Evolutionary conservation across 2,113 vertebrate genomes (phyloP).

Genomic region (Rhegmatorhina hoffmannsi): DNA sequence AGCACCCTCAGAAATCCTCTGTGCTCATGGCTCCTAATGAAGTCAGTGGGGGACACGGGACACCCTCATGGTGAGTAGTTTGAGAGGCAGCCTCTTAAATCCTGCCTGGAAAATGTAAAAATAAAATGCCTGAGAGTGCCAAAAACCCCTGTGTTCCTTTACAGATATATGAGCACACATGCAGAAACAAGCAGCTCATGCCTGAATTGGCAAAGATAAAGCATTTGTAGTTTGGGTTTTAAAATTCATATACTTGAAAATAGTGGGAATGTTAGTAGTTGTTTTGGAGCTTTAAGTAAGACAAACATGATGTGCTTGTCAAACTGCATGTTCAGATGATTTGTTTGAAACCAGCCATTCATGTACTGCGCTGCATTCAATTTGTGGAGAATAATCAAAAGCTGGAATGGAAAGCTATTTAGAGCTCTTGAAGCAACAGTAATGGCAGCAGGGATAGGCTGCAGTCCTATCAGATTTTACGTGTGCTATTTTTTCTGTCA

Average conservation of each 20-base stretch:
- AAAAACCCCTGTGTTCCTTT: neutral
- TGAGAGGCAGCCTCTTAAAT: conserved; percentile 12
- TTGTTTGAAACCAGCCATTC: conserved; percentile 23
- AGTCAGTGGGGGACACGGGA: neutral
- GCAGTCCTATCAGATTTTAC: conserved; percentile 33
- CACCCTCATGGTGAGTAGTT: neutral
- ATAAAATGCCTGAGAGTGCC: neutral
- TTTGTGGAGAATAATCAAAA: conserved; percentile 31
- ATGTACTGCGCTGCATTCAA: neutral
- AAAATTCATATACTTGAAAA: conserved; percentile 15
- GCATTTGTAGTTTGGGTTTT: neutral
- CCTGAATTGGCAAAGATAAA: conserved; percentile 25
- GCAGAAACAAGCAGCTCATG: conserved; percentile 7
- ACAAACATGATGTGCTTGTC: neutral
- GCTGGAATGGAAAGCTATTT: conserved; percentile 19
- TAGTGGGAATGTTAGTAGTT: neutral
- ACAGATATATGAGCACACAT: neutral
- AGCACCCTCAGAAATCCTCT: conserved; percentile 30
- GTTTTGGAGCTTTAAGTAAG: conserved; percentile 9
- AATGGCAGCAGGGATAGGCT: conserved; percentile 6
- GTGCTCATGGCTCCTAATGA: neutral
- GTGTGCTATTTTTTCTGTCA: conserved; percentile 9
- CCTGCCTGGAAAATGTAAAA: neutral
- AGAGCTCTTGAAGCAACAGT: conserved; percentile 23
- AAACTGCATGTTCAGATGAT: neutral